Evolutionary conservation across 2,888 invertebrate genomes (phyloP).

Genomic region (Chaitophorus viminalis): DNA sequence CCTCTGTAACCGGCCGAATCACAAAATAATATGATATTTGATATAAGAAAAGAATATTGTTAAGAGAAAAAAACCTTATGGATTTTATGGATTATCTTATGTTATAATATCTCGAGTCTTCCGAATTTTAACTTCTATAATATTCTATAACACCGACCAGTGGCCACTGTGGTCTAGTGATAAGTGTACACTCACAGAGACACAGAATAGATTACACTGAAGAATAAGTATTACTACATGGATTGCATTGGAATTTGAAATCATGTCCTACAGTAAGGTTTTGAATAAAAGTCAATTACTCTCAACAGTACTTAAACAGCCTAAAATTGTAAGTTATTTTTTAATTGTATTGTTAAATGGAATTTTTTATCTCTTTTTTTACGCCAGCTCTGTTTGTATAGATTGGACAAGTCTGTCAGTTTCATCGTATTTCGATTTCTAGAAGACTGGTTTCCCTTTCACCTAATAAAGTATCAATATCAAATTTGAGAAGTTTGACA

Average conservation of each 20-base stretch:
- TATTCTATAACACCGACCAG: no score
- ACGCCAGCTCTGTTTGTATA: background rate
- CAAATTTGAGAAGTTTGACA: background rate
- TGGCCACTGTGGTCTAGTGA: no score
- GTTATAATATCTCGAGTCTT: no score
- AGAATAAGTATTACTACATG: background rate
- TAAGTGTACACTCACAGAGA: no score
- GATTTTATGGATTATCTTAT: no score
- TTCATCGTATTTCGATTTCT: background rate
- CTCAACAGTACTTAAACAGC: background rate
- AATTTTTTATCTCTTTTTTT: background rate
- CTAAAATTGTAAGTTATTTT: slow-evolving; percentile 1
- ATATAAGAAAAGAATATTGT: no score
- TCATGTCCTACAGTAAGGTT: slow-evolving; percentile 44
- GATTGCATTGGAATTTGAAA: background rate
- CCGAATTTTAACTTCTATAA: no score
- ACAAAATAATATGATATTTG: no score
- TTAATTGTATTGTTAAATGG: background rate
- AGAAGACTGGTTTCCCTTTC: background rate
- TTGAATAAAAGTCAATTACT: slow-evolving; percentile 4
- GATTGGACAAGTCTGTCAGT: background rate
- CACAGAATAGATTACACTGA: no score
- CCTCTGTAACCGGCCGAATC: no score
- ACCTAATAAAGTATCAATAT: background rate
- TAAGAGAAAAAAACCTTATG: no score